These are phyloP conservation scores for Hystrix brachyura DNA, from an alignment of 2,113 vertebrate species.

Conservation along the genomic window DNA sequence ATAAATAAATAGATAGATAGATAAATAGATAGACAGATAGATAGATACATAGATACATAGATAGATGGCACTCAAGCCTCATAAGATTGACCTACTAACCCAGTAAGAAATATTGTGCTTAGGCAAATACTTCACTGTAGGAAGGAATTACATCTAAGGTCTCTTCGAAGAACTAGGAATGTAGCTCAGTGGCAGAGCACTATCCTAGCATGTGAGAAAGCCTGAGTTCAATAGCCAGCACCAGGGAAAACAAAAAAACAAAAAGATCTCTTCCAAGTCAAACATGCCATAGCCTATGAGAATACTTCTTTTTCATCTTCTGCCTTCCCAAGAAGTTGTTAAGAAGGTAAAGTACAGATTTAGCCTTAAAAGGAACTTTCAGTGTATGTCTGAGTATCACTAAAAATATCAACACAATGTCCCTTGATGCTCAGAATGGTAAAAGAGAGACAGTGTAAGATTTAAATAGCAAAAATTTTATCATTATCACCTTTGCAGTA, in stretches of 20 bases:
- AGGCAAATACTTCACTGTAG: background rate
- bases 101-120: background rate
- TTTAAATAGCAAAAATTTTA: background rate
- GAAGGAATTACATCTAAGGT: background rate
- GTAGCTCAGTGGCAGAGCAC: background rate
- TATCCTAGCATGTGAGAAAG: background rate
- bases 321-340: background rate
- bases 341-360: background rate
- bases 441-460: background rate
- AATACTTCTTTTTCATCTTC: background rate
- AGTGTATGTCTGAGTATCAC: background rate
- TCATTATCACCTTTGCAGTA: slow-evolving; percentile 3
- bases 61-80: background rate
- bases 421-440: background rate
- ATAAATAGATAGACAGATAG: no score
- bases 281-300: background rate
- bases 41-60: no score
- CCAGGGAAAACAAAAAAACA: background rate
- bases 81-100: background rate
- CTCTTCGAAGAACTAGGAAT: background rate
- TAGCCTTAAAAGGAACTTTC: background rate
- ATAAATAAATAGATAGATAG: no score
- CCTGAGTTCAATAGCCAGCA: background rate
- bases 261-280: background rate
- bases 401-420: slow-evolving; percentile 31